phyloP scores from a whole-genome alignment of 2,113 vertebrate species.

The Tetrax tetrax region DNA sequence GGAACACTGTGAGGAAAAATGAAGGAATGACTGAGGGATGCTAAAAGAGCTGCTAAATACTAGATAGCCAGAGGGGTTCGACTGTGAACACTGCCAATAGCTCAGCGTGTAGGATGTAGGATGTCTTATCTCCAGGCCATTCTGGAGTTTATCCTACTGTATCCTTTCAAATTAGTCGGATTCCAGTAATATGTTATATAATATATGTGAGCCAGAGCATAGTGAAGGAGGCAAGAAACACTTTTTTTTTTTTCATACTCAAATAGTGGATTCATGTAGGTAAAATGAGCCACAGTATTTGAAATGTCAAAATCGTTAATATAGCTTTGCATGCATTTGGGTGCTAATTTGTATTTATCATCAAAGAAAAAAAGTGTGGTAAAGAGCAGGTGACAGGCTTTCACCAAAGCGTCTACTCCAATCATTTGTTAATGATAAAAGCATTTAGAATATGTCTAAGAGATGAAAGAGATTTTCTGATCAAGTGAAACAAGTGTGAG shows the following conservation, averaged over 20 bases:
- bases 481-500: neutral
- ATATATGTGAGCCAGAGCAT: neutral
- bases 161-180: conserved; percentile 20
- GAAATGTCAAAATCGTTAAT: conserved; percentile 31
- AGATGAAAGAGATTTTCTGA: neutral
- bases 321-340: neutral
- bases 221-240: neutral
- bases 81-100: neutral
- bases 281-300: neutral
- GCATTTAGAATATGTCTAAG: neutral
- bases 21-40: neutral
- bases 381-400: neutral
- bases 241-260: neutral
- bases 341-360: conserved; percentile 31
- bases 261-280: neutral
- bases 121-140: neutral
- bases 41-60: neutral
- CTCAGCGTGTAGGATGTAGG: neutral
- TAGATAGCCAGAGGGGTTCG: neutral
- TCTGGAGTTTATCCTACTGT: neutral
- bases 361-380: neutral
- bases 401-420: neutral
- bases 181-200: neutral
- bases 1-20: neutral
- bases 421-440: neutral